These are phyloP conservation scores for Hydrozoanthus tunicans DNA, from an alignment of 64 coral and sea anemone species.

Conservation along the genomic window DNA sequence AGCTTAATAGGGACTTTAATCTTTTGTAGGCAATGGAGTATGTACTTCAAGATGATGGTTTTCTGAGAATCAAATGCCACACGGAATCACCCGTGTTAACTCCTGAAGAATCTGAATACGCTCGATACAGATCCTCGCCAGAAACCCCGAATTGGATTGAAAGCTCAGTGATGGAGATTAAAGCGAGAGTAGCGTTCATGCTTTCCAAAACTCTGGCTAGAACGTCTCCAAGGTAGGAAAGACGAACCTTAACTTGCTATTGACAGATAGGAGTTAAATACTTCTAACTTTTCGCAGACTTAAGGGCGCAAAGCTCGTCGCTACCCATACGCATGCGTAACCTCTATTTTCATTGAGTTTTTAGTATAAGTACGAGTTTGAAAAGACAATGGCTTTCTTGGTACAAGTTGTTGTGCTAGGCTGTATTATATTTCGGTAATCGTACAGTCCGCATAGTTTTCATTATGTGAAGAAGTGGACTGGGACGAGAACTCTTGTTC, in stretches of 20 bases:
- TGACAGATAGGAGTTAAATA: not conserved
- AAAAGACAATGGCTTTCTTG: too few relatives aligned
- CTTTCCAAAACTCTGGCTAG: not conserved
- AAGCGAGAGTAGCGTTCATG: conserved; percentile 3
- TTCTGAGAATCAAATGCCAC: not conserved
- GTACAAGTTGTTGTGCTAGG: too few relatives aligned
- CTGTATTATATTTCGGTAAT: too few relatives aligned
- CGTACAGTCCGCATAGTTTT: too few relatives aligned
- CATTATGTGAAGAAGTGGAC: too few relatives aligned
- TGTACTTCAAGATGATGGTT: conserved; percentile 17
- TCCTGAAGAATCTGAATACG: not conserved
- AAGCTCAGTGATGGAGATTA: not conserved
- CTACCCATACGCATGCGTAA: not conserved
- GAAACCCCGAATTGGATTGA: not conserved
- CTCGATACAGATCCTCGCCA: not conserved
- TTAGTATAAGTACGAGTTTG: too few relatives aligned
- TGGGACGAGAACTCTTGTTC: too few relatives aligned
- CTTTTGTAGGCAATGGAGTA: conserved; percentile 1
- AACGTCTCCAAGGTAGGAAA: conserved; percentile 2
- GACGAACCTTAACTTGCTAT: not conserved
- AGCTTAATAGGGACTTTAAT: not conserved
- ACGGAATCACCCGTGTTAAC: not conserved
- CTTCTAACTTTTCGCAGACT: not conserved
- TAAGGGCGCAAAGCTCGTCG: not conserved
- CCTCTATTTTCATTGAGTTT: too few relatives aligned